Evolutionary conservation across 1,140 invertebrate genomes (phyloP), one percentile per base, ranked within the genome.

Genomic region (Eriosoma lanigerum): DNA sequence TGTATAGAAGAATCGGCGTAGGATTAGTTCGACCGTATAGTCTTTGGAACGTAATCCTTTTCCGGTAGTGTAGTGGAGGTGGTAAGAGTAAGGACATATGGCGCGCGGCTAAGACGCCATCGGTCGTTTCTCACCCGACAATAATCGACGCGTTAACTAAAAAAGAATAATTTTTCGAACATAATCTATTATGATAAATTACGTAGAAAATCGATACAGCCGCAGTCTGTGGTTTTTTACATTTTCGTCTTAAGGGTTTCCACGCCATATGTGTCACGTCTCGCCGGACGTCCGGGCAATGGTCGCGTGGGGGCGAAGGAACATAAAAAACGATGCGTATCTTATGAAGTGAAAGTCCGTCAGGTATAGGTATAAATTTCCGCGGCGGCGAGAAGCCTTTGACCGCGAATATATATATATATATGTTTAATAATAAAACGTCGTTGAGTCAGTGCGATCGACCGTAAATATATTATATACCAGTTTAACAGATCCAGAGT

Each of bases 161-260:
- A 8, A n/a, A n/a, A 17, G 13, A 13, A 15, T 4, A 26, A 15
- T n/a, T 60, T 8, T 29, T 24, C 5, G 6, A 26, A 60, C 2
- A 26, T 10, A 13, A 38, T 4, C 3, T 38, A 38, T 64, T 50
- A 52, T 38, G 4, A 50, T 13, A 72, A 72, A 72, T 72, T 48
- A 50, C 8, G 46, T 52, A 10, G 68, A 72, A 72, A 72, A 72
- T 72, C 68, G 68, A 72, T 72, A 72, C 13, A 52, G 24, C 68
- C 68, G 13, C 68, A 72, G 19, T 72, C 29, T 29, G 48, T 52
- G 68, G 68, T 72, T 52, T 72, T 52, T 8, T 38, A 3, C 3
- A 38, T 38, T 38, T 38, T 38, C 32, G 52, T 54, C 15, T 54
- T 32, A 6, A 17, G 17, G 48, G 68, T 26, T 29, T 26, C 44